These are phyloP conservation scores for Hybognathus amarus DNA, from an alignment of 2,797 vertebrate genomes.

Conservation along the genomic window DNA sequence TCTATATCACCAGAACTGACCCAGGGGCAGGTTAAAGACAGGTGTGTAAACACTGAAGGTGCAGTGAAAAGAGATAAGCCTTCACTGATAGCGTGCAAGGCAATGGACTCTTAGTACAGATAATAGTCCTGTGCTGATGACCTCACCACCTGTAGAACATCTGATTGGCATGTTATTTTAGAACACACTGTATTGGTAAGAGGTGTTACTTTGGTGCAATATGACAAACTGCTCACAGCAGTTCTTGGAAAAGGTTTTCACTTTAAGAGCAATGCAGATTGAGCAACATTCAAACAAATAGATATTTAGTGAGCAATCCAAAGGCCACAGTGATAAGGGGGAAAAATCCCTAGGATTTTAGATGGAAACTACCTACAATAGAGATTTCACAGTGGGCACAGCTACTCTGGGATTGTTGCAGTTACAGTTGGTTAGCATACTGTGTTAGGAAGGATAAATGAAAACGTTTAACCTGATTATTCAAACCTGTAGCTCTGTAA, in stretches of 20 bases:
- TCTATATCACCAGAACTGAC: slow-evolving; percentile 40
- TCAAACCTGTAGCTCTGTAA: not conserved
- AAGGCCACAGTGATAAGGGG: not conserved
- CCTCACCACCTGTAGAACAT: slow-evolving; percentile 15
- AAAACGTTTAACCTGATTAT: not conserved
- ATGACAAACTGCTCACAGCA: not conserved
- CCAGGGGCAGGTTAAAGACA: slow-evolving; percentile 49
- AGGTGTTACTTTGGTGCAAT: not conserved
- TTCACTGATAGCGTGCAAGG: slow-evolving; percentile 13
- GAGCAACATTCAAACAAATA: slow-evolving; percentile 19
- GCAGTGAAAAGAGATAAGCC: slow-evolving; percentile 51
- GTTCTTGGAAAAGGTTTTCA: slow-evolving; percentile 23
- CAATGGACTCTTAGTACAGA: slow-evolving; percentile 26
- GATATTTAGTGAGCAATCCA: not conserved
- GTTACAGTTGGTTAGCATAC: not conserved
- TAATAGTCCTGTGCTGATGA: slow-evolving; percentile 20
- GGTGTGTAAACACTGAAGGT: slow-evolving; percentile 58
- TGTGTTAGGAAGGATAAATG: not conserved
- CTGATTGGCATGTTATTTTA: slow-evolving; percentile 24
- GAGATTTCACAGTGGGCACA: not conserved
- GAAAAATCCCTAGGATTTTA: not conserved
- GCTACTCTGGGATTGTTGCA: not conserved
- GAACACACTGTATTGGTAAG: slow-evolving; percentile 38
- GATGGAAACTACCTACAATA: not conserved
- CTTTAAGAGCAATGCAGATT: slow-evolving; percentile 6